Percentiles rank a stretch among this genome's conserved stretches.
Evolutionary conservation across 2,113 vertebrate genomes (phyloP).

Genomic region (Nycticebus coucang): DNA sequence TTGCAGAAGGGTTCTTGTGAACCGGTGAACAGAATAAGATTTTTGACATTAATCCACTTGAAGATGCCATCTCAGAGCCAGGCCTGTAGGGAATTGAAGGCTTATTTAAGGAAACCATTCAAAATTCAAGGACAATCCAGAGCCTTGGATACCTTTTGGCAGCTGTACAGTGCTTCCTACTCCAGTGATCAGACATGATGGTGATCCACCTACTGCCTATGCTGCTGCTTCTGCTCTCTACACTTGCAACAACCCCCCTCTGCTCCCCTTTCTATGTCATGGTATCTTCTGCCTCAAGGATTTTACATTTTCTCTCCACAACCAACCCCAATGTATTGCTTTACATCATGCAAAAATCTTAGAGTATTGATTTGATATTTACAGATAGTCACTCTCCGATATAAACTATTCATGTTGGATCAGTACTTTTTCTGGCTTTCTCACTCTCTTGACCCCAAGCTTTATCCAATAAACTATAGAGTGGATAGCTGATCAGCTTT

Average conservation of each 20-base stretch:
- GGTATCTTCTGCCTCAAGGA: background rate
- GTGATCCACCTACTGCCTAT: background rate
- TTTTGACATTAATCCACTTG: constrained; percentile 58
- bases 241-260: background rate
- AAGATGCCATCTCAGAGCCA: background rate
- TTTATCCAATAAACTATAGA: background rate
- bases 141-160: background rate
- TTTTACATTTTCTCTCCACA: constrained; percentile 15
- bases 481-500: background rate
- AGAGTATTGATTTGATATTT: constrained; percentile 4
- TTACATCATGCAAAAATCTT: background rate
- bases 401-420: background rate
- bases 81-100: background rate
- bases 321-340: background rate
- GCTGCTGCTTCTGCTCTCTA: background rate
- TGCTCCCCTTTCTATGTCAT: background rate
- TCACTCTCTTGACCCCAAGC: background rate
- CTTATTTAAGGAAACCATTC: background rate
- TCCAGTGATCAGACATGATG: background rate
- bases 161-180: background rate
- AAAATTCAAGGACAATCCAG: constrained; percentile 12
- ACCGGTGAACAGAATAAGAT: constrained; percentile 40
- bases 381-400: background rate
- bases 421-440: background rate
- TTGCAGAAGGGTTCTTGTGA: constrained; percentile 33